Evolutionary conservation across 1,140 invertebrate genomes (phyloP).

Genomic region (Polyergus mexicanus): DNA sequence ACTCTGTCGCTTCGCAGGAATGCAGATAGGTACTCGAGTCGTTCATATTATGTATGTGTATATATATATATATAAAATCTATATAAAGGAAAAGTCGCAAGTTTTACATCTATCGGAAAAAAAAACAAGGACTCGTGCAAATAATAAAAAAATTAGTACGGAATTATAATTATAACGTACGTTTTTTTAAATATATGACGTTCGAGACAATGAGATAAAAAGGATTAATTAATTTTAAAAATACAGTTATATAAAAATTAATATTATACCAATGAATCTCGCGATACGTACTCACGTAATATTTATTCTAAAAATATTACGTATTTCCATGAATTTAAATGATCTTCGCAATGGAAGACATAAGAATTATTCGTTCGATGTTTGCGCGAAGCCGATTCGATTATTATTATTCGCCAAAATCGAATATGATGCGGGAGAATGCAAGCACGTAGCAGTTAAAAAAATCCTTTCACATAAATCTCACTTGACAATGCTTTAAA

Average conservation of each 20-base stretch:
- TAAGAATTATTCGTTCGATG: too few relatives aligned
- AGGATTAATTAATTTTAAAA: not conserved
- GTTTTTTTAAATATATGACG: not conserved
- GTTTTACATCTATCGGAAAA: not conserved
- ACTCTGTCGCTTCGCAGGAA: conserved; percentile 72
- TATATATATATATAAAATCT: not conserved
- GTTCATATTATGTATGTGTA: not conserved
- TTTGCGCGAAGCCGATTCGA: not conserved
- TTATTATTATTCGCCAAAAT: conserved; percentile 34
- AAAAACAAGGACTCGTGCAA: conserved; percentile 6
- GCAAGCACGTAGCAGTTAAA: not conserved
- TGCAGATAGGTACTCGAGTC: conserved; percentile 64
- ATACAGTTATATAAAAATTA: not conserved
- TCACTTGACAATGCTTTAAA: conserved; percentile 45
- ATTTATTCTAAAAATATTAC: not conserved
- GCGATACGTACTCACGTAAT: not conserved
- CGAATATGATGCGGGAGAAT: not conserved
- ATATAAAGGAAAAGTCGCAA: conserved; percentile 36
- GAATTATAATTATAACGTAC: conserved; percentile 4
- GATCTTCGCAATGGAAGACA: too few relatives aligned
- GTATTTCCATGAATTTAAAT: too few relatives aligned
- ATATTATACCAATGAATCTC: not conserved
- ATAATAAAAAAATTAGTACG: not conserved
- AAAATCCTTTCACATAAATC: conserved; percentile 49
- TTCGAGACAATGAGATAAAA: not conserved